Evolutionary conservation across 2,888 invertebrate species (phyloP).

Genomic region (Antitype chi): DNA sequence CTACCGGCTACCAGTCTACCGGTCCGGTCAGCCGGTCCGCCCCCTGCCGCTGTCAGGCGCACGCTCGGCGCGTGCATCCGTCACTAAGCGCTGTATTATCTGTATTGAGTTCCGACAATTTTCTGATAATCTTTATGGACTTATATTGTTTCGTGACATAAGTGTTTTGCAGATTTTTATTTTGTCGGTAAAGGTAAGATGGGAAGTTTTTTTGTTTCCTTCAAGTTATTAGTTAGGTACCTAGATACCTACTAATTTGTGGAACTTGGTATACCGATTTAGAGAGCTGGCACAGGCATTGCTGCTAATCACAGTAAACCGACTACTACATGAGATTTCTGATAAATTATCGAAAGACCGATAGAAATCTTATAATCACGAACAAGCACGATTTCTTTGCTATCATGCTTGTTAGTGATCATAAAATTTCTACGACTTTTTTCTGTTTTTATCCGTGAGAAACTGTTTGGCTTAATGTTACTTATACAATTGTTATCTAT

Average conservation of each 20-base stretch:
- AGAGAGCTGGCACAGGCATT: neutral
- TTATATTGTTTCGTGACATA: conserved; percentile 48
- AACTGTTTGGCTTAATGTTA: no score
- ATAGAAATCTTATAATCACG: no score
- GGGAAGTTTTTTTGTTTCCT: neutral
- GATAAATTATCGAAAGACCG: neutral
- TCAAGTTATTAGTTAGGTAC: no score
- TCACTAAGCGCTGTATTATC: conserved; percentile 62
- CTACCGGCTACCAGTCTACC: conserved; percentile 30
- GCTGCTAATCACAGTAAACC: neutral
- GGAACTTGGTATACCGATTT: neutral
- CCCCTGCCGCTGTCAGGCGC: conserved; percentile 66
- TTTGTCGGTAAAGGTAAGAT: neutral
- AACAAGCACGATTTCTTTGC: no score
- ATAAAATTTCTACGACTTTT: no score
- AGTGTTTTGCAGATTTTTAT: conserved; percentile 35
- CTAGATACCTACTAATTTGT: neutral
- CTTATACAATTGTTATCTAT: no score
- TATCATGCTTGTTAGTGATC: no score
- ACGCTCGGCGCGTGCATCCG: conserved; percentile 66
- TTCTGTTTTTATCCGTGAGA: no score
- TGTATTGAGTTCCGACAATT: conserved; percentile 67
- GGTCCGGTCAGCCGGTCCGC: conserved; percentile 43
- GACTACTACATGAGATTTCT: neutral
- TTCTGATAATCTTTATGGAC: conserved; percentile 56